Percentiles rank a stretch among this genome's conserved stretches.
These are phyloP conservation scores for Scaeva pyrastri DNA, from an alignment of 2,888 invertebrate species.

Conservation along the genomic window DNA sequence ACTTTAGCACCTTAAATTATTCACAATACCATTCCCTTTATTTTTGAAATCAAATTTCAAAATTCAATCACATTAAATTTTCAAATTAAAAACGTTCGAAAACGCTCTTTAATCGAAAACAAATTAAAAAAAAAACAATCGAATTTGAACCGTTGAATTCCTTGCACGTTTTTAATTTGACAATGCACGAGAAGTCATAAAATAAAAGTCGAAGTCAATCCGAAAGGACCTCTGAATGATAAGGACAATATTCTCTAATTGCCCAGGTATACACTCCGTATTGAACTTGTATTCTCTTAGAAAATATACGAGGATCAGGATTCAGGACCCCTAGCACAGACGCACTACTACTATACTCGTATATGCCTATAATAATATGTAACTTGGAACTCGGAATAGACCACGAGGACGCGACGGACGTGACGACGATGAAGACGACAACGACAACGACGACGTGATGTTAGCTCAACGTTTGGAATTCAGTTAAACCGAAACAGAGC, in stretches of 20 bases:
- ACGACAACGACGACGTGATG: constrained; percentile 21
- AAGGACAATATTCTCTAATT: constrained; percentile 4
- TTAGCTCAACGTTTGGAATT: constrained; percentile 46
- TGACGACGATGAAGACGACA: too few relatives aligned
- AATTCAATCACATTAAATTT: constrained; percentile 23
- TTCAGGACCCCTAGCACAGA: background rate
- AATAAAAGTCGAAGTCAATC: constrained; percentile 22
- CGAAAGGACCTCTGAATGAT: background rate
- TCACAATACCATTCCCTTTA: constrained; percentile 4
- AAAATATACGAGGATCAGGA: background rate
- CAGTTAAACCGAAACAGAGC: constrained; percentile 46
- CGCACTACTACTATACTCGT: too few relatives aligned
- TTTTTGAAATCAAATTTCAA: background rate
- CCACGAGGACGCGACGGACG: constrained; percentile 19
- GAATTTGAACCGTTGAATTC: constrained; percentile 26
- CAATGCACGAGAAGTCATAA: background rate
- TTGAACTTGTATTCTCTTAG: too few relatives aligned
- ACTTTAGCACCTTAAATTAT: constrained; percentile 34
- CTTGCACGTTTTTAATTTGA: constrained; percentile 27
- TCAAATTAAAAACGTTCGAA: background rate
- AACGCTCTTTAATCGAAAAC: background rate
- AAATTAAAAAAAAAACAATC: background rate
- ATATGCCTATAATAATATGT: background rate
- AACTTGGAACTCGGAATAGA: constrained; percentile 33
- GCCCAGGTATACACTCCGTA: background rate